Base-by-base conservation (phyloP, 1,140 invertebrate species). In the Mya arenaria region DNA sequence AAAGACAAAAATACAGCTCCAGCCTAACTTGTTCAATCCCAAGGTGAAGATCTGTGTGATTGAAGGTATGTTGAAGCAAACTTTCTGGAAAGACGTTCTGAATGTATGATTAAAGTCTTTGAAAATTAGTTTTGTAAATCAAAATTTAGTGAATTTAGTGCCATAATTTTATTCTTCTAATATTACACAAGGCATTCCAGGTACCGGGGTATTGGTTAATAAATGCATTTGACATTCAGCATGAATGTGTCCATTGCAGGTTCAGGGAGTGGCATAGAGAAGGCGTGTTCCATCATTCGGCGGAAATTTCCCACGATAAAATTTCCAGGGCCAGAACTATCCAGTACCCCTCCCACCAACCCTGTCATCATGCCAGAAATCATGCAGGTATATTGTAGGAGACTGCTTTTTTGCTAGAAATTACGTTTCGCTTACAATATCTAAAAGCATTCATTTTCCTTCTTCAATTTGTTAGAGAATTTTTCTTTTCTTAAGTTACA, bases 1-100 rank as follows among this genome's bases (percentile, higher is more conserved):
- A 0, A 94, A 95, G 86, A 96, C 97, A 23, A 95, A 94, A 86
- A 95, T 99, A 56, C 92, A 95, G 65, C 94, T 99, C 6, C 96
- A 96, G 91, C 95, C 95, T 87, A 96, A 97, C 93, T 95, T 95
- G 15, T 94, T 92, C n/a, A 95, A 95, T 52, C 92, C 94, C 13
- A 95, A 95, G 85, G 93, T 95, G 84, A 97, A 97, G 93, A 94
- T 97, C 84, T 98, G 97, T 93, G 94, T 95, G 71, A 94, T 98
- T 87, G 95, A 97, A 94, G 97, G 96, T 95, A 73, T 58, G 62
- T 60, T 41, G 66, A 44, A 10, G n/a, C n/a, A n/a, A n/a, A n/a
- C n/a, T n/a, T n/a, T n/a, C n/a, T n/a, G n/a, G n/a, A n/a, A n/a
- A n/a, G n/a, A n/a, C n/a, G n/a, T n/a, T n/a, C n/a, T n/a, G n/a